Base-by-base conservation (phyloP, 1,140 invertebrate species). In the Heliconius eleuchia region DNA sequence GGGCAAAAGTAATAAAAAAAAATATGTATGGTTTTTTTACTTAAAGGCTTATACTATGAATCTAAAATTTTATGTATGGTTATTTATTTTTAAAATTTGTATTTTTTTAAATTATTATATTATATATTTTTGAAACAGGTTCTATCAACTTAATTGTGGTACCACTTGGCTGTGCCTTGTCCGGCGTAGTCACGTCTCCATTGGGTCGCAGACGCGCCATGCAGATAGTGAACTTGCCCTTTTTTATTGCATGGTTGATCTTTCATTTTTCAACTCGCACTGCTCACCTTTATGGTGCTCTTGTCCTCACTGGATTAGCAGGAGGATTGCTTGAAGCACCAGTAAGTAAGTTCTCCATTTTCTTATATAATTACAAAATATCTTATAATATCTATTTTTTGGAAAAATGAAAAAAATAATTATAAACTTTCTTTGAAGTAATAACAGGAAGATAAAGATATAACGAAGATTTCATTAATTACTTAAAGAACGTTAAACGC, bases 291-390 rank as follows among this genome's bases (percentile, higher is more conserved):
- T 97, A 97, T 88, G 82, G 95, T 2, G 96, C 96, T 16, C 90
- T 97, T 50, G 95, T 96, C 76, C 91, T 97, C 70, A 96, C 96
- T 19, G 97, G 97, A 9, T 81, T 97, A 1, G 96, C 96, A 5
- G 97, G 97, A 73, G 97, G 97, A 72, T 89, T 98, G 0, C 92
- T 97, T 66, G 97, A 97, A 92, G 97, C 97, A 78, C 97, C 97
- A 4, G 97, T 97, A 94, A 95, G 95, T 94, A 88, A 76, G 88
- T 80, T 80, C 73, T 11, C 34, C 16, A 71, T 55, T n/a, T 27
- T 66, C 27, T 66, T n/a, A 30, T 66, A 16, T 3, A 60, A 19
- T 23, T 57, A 16, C 13, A 46, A 46, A 46, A 46, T 46, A 16
- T 46, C 13, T 16, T 46, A 16, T 37, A 34, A 34, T 23, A 23